These are phyloP conservation scores for Uloborus plumipes DNA, from an alignment of 2,888 invertebrate species.

Conservation along the genomic window DNA sequence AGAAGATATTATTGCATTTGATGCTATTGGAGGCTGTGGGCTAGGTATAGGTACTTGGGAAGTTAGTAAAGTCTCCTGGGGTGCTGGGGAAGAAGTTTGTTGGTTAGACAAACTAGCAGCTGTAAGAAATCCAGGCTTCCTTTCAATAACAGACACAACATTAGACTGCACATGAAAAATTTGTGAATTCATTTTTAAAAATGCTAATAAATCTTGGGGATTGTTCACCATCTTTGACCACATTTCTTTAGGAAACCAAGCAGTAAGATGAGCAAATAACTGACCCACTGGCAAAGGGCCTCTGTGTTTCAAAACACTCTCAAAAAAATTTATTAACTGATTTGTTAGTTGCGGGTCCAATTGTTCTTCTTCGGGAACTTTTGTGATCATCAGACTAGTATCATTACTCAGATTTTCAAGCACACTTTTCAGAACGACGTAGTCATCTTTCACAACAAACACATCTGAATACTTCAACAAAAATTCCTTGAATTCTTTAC, in stretches of 20 bases:
- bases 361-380: slow-evolving; percentile 67
- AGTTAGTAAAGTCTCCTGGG: neutral
- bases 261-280: slow-evolving; percentile 82
- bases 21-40: slow-evolving; percentile 21
- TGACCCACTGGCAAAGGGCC: slow-evolving; percentile 88
- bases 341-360: slow-evolving; percentile 68
- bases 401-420: slow-evolving; percentile 67
- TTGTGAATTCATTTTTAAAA: slow-evolving; percentile 93
- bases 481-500: slow-evolving; percentile 94
- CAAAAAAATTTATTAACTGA: slow-evolving; percentile 67
- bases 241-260: slow-evolving; percentile 82
- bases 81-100: neutral
- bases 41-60: slow-evolving; percentile 15
- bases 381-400: slow-evolving; percentile 62
- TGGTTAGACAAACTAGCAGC: neutral
- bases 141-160: slow-evolving; percentile 82
- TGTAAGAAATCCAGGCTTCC: slow-evolving; percentile 18
- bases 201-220: slow-evolving; percentile 88
- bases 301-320: slow-evolving; percentile 66
- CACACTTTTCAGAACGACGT: slow-evolving; percentile 80
- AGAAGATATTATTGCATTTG: slow-evolving; percentile 27
- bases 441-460: slow-evolving; percentile 86
- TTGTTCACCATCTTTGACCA: slow-evolving; percentile 92
- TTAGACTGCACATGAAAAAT: slow-evolving; percentile 94
- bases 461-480: slow-evolving; percentile 85